Percentiles rank a stretch among this genome's conserved stretches.
Evolutionary conservation across 2,888 invertebrate species (phyloP).

Genomic region (Corythucha ciliata): DNA sequence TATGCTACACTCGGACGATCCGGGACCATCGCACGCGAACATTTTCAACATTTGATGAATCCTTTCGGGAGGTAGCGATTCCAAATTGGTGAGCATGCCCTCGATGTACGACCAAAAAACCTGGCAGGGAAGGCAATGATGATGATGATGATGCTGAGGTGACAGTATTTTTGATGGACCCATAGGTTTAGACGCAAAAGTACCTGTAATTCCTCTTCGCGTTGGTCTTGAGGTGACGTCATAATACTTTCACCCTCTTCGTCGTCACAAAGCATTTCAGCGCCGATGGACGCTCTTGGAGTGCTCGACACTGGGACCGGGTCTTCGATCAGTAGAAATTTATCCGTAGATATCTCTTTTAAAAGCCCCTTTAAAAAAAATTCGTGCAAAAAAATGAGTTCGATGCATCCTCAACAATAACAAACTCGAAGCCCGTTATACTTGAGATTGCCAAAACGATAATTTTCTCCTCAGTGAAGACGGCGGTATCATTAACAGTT

Average conservation of each 20-base stretch:
- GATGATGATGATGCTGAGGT: too few species aligned
- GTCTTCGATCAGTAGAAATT: slow-evolving; percentile 63
- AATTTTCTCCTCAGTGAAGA: slow-evolving; percentile 78
- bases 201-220: slow-evolving; percentile 82
- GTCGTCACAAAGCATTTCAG: slow-evolving; percentile 66
- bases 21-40: slow-evolving; percentile 88
- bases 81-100: slow-evolving; percentile 92
- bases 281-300: slow-evolving; percentile 49
- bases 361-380: slow-evolving; percentile 53
- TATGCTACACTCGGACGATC: slow-evolving; percentile 75
- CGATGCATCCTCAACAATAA: background rate
- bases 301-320: slow-evolving; percentile 41
- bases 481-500: slow-evolving; percentile 76
- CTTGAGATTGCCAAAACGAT: slow-evolving; percentile 87
- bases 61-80: slow-evolving; percentile 79
- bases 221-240: slow-evolving; percentile 88
- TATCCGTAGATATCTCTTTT: slow-evolving; percentile 63
- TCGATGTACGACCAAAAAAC: slow-evolving; percentile 95
- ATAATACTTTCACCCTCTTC: slow-evolving; percentile 88
- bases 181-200: background rate
- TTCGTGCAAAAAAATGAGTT: background rate
- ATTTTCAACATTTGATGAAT: slow-evolving; percentile 95
- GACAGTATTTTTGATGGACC: background rate
- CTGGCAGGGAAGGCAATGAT: too few species aligned
- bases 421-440: slow-evolving; percentile 32